Conservation (phyloP, 2,113 vertebrate species). For the Taxidea taxus region DNA sequence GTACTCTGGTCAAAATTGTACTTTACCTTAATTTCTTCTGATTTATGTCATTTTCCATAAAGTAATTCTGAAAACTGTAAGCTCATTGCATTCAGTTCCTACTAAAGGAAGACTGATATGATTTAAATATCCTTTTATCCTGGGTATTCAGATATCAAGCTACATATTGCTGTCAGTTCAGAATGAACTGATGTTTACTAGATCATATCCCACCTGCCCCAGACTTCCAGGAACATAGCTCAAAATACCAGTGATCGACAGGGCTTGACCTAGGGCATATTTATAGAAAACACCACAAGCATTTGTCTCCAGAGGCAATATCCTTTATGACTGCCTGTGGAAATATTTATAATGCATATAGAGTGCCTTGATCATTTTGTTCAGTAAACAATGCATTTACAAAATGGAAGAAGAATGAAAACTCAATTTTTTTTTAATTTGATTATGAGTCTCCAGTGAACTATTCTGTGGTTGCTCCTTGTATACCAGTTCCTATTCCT, state of each 20-base stretch:
- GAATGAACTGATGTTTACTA: slow-evolving; percentile 43
- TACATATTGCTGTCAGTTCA: slow-evolving; percentile 27
- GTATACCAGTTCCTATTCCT: background rate
- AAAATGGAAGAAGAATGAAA: slow-evolving; percentile 36
- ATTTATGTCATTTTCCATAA: slow-evolving; percentile 71
- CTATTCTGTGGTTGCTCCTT: background rate
- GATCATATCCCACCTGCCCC: background rate
- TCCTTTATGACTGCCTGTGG: background rate
- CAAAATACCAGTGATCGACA: slow-evolving; percentile 55
- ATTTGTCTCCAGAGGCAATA: slow-evolving; percentile 58
- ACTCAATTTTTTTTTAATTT: slow-evolving; percentile 44
- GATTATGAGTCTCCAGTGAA: slow-evolving; percentile 11
- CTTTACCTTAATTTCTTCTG: slow-evolving; percentile 77
- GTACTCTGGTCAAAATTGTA: slow-evolving; percentile 74
- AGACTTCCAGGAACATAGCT: slow-evolving; percentile 24
- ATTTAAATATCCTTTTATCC: slow-evolving; percentile 57
- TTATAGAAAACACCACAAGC: slow-evolving; percentile 54
- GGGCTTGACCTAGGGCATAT: slow-evolving; percentile 30
- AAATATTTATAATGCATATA: slow-evolving; percentile 14
- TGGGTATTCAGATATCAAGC: slow-evolving; percentile 50
- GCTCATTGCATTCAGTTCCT: slow-evolving; percentile 52
- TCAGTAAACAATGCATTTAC: slow-evolving; percentile 12
- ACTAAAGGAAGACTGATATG: slow-evolving; percentile 62
- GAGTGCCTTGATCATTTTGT: slow-evolving; percentile 1
- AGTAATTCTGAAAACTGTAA: slow-evolving; percentile 68